Evolutionary conservation across 2,113 vertebrate species (phyloP), one percentile per base, ranked within the genome.

Genomic region (Chlorodrepanis virens): DNA sequence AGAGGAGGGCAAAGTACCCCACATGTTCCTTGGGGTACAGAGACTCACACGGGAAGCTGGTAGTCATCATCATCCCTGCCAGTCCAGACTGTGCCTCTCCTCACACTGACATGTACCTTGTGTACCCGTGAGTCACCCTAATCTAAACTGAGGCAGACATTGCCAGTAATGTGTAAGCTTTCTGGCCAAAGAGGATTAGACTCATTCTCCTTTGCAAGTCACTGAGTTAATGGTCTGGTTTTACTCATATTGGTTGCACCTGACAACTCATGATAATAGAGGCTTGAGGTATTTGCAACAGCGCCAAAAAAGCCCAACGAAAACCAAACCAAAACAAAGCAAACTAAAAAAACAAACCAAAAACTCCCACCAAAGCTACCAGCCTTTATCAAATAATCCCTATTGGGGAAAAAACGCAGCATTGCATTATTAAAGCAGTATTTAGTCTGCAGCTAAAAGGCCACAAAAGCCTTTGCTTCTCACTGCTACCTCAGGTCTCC

Each of bases 401-500:
- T 72, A 2, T 7, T 13, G 33, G 83, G 8, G 6, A 4, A 54
- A 84, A 35, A 39, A 0, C 0, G 0, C 25, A 92, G 25, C 31
- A 37, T 4, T 77, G 42, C 50, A 56, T 92, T 92, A 92, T 83
- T 87, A 82, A 65, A 83, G 29, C 1, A 3, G 37, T 81, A 65
- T 90, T 93, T 86, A 87, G 76, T 78, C 44, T 86, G 35, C 44
- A 93, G 83, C 47, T 81, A 75, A 90, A 95, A 85, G 88, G 53
- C 83, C 68, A 83, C 61, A 75, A 14, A 68, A 86, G 40, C 47
- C 71, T 93, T 88, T 92, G 64, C 86, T 88, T 88, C 74, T 53
- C 56, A 52, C 79, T 92, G 75, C 79, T 81, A 95, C 63, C 83
- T 70, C 80, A 49, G 79, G n/a, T 83, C 83, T 93, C 53, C 80